Evolutionary conservation across 2,113 vertebrate genomes (phyloP).

Genomic region (Amphiprion ocellaris): DNA sequence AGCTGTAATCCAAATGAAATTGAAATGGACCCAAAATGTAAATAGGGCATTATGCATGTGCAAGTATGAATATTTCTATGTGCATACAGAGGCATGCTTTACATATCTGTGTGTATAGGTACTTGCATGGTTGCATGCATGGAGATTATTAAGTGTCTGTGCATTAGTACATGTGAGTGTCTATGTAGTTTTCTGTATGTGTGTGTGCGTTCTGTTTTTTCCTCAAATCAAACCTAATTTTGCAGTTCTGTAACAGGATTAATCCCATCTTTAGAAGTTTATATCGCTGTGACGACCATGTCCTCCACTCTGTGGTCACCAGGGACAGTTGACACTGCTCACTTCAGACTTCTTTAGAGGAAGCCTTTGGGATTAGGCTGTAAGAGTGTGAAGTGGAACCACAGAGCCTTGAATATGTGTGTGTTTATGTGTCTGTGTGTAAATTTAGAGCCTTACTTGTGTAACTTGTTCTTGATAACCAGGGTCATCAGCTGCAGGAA

Average conservation of each 20-base stretch:
- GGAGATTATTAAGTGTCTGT: background rate
- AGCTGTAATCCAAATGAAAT: constrained; percentile 36
- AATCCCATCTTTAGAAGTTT: constrained; percentile 42
- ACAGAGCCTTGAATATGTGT: background rate
- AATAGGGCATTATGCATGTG: background rate
- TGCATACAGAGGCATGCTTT: background rate
- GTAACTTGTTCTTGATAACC: constrained; percentile 31
- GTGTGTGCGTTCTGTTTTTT: background rate
- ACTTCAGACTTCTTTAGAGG: constrained; percentile 32
- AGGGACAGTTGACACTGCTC: constrained; percentile 21
- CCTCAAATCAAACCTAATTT: constrained; percentile 3
- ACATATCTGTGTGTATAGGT: background rate
- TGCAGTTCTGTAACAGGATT: constrained; percentile 25
- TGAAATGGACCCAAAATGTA: constrained; percentile 4
- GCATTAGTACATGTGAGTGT: background rate
- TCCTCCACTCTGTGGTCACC: constrained; percentile 45
- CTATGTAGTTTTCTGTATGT: background rate
- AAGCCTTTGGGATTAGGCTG: constrained; percentile 35
- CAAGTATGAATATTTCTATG: background rate
- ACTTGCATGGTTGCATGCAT: background rate
- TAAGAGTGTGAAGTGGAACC: constrained; percentile 55
- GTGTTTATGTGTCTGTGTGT: background rate
- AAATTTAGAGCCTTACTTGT: constrained; percentile 17
- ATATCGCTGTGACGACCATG: constrained; percentile 20
- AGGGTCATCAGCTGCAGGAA: background rate